phyloP scores from a whole-genome alignment of 1,140 invertebrate genomes.

The Cherax quadricarinatus region DNA sequence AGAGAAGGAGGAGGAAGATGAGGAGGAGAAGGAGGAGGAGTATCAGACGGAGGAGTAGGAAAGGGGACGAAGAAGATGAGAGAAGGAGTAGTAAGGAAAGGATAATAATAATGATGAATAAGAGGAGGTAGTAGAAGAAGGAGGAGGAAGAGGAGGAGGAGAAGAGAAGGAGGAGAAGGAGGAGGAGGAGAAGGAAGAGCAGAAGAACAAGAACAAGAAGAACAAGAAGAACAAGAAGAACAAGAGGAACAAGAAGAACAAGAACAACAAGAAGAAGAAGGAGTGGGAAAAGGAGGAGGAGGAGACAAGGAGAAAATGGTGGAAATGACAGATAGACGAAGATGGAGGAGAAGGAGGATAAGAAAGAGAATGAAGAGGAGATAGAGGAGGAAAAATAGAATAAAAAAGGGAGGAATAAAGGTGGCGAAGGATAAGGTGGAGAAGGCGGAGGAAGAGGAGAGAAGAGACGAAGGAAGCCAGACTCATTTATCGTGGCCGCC shows the following conservation, averaged over 20 bases:
- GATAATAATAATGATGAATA: too few relatives aligned
- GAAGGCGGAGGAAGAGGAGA: background rate
- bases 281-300: background rate
- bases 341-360: too few relatives aligned
- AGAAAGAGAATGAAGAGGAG: too few relatives aligned
- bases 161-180: background rate
- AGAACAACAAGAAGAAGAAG: background rate
- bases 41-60: background rate
- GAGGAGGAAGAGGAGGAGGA: background rate
- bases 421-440: too few relatives aligned
- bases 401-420: too few relatives aligned
- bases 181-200: background rate
- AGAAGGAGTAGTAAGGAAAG: too few relatives aligned
- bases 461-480: background rate
- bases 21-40: too few relatives aligned
- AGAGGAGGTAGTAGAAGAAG: background rate
- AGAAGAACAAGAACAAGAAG: background rate
- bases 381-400: too few relatives aligned
- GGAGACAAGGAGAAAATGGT: background rate
- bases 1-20: too few relatives aligned
- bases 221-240: background rate
- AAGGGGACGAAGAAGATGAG: background rate
- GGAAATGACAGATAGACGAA: background rate
- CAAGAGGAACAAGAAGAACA: background rate
- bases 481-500: too few relatives aligned